Base-by-base conservation (phyloP, 2,113 vertebrate species). In the Hemicordylus capensis region DNA sequence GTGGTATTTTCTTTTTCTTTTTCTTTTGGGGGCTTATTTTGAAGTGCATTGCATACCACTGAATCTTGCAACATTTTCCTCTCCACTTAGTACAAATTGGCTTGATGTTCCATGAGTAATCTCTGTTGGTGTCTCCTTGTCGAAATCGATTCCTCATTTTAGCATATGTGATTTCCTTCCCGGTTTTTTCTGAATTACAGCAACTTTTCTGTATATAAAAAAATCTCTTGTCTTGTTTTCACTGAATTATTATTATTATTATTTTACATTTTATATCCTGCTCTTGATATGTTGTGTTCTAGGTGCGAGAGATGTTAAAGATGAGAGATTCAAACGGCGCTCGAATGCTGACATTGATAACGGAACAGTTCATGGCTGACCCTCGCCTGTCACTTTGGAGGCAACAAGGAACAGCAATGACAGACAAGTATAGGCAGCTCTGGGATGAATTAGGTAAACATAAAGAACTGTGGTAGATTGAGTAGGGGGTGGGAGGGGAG, bases 231-330 rank as follows among this genome's bases (percentile, higher is more conserved):
- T 72, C 79, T 66, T 70, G 22, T 39, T 89, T 88, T 85, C 84
- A 20, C 92, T 93, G 7, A 88, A 76, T 89, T 92, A 91, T n/a
- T n/a, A n/a, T n/a, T n/a, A n/a, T n/a, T n/a, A n/a, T n/a, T n/a
- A n/a, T n/a, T n/a, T n/a, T n/a, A n/a, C n/a, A n/a, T n/a, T n/a
- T n/a, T n/a, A n/a, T n/a, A n/a, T n/a, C n/a, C n/a, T n/a, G n/a
- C n/a, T n/a, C n/a, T n/a, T n/a, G n/a, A 92, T 75, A 34, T 0
- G 94, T 91, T 54, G 12, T 74, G 74, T 90, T 59, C 76, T 95
- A 99, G 98, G 98, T 99, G 93, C 97, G 98, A 89, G 98, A 99
- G 94, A 99, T 99, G 98, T 96, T 99, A 93, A 99, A 98, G 93
- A 99, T 99, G 98, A 98, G 98, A 91, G 98, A 99, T 93, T 98